These are phyloP conservation scores for Drosophila cognata DNA, from an alignment of 2,888 invertebrate species.

Conservation along the genomic window DNA sequence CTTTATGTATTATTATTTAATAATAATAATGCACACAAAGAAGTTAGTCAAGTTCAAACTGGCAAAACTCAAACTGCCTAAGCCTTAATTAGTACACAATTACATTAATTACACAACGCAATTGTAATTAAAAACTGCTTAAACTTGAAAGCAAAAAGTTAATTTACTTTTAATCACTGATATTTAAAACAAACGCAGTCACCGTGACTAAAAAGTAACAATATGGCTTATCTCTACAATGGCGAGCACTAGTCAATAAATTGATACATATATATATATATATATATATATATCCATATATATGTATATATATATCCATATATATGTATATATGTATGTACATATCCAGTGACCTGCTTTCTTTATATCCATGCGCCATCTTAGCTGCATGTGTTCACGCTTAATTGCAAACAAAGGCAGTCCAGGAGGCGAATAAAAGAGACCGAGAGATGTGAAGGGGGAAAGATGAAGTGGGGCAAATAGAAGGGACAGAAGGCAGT, in stretches of 20 bases:
- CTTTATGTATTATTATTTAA: neutral
- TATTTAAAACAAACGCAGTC: neutral
- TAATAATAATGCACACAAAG: neutral
- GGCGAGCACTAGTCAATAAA: conserved; percentile 33
- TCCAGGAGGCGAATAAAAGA: neutral
- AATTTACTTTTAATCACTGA: neutral
- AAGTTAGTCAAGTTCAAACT: neutral
- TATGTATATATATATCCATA: neutral
- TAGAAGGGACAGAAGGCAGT: neutral
- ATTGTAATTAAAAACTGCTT: too few relatives aligned
- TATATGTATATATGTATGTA: neutral
- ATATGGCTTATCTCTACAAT: neutral
- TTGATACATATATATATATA: neutral
- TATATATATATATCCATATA: neutral
- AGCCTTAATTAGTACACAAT: too few relatives aligned
- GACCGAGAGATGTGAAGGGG: neutral
- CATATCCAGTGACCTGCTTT: conserved; percentile 72
- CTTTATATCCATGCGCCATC: conserved; percentile 14
- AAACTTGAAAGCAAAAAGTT: neutral
- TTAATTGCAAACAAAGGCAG: conserved; percentile 70
- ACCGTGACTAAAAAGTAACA: neutral
- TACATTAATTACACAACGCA: too few relatives aligned
- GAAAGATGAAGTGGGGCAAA: neutral
- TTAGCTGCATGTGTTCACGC: conserved; percentile 72
- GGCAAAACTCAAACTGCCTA: too few relatives aligned